Evolutionary conservation across 2,113 vertebrate species (phyloP).

Genomic region (Craseonycteris thonglongyai): DNA sequence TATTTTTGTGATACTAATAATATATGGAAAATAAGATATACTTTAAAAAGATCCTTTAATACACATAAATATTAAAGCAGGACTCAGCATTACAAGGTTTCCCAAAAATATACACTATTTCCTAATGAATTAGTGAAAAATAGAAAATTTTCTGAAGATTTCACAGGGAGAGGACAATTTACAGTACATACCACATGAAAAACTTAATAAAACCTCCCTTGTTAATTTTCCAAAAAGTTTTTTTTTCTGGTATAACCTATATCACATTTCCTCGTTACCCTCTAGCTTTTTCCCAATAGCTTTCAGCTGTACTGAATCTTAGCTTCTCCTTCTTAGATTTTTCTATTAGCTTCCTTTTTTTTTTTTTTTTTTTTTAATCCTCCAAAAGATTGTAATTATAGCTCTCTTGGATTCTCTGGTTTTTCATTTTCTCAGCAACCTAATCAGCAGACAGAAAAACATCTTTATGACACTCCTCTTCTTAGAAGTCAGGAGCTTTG

Average conservation of each 20-base stretch:
- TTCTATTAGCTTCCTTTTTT: not conserved
- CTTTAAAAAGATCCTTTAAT: not conserved
- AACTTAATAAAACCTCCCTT: not conserved
- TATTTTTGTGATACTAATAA: not conserved
- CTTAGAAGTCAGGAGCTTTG: not conserved
- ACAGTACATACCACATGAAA: not conserved
- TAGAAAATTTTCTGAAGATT: not conserved
- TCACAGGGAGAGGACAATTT: not conserved
- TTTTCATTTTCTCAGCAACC: not conserved
- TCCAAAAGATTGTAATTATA: not conserved
- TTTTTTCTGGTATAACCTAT: not conserved
- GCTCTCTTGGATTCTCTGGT: not conserved
- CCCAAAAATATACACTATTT: not conserved
- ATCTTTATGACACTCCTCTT: not conserved
- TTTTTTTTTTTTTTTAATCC: no score
- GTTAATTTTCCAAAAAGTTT: not conserved
- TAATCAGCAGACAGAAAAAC: not conserved
- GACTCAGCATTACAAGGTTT: not conserved
- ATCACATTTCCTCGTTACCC: not conserved
- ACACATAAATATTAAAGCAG: not conserved
- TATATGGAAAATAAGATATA: not conserved
- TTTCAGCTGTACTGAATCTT: not conserved
- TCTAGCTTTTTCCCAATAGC: not conserved
- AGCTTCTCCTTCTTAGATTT: not conserved
- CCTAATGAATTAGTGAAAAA: not conserved